Evolutionary conservation across 2,797 vertebrate species (phyloP).

Genomic region (Siniperca obscura): DNA sequence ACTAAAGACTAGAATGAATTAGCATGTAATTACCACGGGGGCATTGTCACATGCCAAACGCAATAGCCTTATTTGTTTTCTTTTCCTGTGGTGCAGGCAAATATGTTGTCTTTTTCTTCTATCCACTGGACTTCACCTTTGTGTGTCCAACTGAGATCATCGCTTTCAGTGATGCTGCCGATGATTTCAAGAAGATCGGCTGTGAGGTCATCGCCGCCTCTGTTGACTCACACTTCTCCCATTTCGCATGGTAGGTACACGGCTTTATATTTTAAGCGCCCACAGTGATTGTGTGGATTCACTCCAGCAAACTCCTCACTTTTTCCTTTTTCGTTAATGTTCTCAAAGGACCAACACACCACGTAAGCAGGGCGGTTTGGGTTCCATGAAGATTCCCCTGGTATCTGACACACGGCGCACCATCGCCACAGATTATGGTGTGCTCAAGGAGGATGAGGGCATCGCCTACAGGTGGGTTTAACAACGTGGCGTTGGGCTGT

Average conservation of each 20-base stretch:
- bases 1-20: slow-evolving; percentile 50
- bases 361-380: slow-evolving; percentile 95
- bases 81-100: slow-evolving; percentile 86
- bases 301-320: not conserved
- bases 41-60: not conserved
- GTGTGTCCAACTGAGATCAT: slow-evolving; percentile 99
- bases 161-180: slow-evolving; percentile 94
- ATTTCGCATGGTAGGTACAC: slow-evolving; percentile 91
- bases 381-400: slow-evolving; percentile 94
- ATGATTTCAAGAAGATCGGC: slow-evolving; percentile 93
- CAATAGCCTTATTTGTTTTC: not conserved
- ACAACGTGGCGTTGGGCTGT: not conserved
- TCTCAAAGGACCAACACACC: slow-evolving; percentile 91
- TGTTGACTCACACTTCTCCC: slow-evolving; percentile 96
- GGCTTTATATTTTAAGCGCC: not conserved
- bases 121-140: slow-evolving; percentile 98
- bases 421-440: slow-evolving; percentile 93
- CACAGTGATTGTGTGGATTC: not conserved
- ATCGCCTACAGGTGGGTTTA: slow-evolving; percentile 92
- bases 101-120: slow-evolving; percentile 98
- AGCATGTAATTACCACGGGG: not conserved
- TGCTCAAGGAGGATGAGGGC: slow-evolving; percentile 96
- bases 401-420: slow-evolving; percentile 90
- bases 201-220: slow-evolving; percentile 97
- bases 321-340: not conserved